Evolutionary conservation across 2,113 vertebrate genomes (phyloP), one percentile per base, ranked within the genome.

Genomic region (Nymphicus hollandicus): DNA sequence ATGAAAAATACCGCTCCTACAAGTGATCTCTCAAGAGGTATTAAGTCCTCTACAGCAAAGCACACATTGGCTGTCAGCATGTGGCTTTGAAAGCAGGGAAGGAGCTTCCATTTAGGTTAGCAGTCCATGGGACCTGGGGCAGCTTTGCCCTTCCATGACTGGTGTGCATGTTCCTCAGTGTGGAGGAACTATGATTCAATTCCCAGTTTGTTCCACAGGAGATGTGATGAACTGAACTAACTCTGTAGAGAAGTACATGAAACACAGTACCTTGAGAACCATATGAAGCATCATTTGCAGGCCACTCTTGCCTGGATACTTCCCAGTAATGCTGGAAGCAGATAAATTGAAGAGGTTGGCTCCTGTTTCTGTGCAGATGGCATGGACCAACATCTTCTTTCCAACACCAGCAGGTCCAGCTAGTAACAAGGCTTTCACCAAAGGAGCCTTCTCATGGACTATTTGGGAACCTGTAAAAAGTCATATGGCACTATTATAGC

Each of bases 291-390:
- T 96, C 97, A 98, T 97, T 23, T 98, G 97, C 7, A 99, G 92
- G 23, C 97, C 97, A 0, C 4, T 93, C 27, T 84, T 98, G 93
- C 98, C 98, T 0, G 97, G 98, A 70, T 98, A 99, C 79, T 99
- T 99, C 17, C 98, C 97, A 2, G 94, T 82, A 5, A 98, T 84
- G 91, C 97, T 98, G 18, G 94, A 83, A 4, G 98, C 33, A 1
- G 98, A 98, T 64, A 99, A 79, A 90, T 98, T 96, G 93, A 99
- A 99, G 92, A 99, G 98, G 94, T 98, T 99, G 78, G 99, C 98
- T 72, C 99, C 98, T 0, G 98, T 98, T 96, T 99, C 98, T 0
- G 98, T 99, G 93, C 98, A 99, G 90, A 98, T 96, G 82, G 98
- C 98, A 7, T 99, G 98, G 27, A 99, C 97, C 88, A 99, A 94